Conservation (phyloP, 2,888 invertebrate genomes). For the Leptothorax acervorum region DNA sequence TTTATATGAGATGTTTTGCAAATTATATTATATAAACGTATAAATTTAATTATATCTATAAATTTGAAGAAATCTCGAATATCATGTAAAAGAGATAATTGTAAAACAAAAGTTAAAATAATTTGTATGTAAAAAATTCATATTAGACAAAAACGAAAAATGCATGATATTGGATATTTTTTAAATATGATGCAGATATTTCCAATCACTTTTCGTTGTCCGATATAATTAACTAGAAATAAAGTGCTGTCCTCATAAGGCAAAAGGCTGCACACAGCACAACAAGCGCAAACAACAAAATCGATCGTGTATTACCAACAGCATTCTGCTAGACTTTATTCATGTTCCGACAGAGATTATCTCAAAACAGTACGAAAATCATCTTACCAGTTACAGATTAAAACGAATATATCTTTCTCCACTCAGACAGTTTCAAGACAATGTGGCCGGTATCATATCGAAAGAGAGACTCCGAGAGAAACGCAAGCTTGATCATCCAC, state of each 20-base stretch:
- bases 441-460: constrained; percentile 4
- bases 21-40: neutral
- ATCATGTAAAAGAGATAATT: neutral
- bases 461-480: neutral
- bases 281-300: neutral
- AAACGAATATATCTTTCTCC: neutral
- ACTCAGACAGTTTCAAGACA: neutral
- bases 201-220: neutral
- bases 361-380: neutral
- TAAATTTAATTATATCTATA: neutral
- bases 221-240: neutral
- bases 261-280: neutral
- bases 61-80: neutral
- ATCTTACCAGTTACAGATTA: constrained; percentile 21
- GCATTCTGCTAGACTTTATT: neutral
- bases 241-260: constrained; percentile 30
- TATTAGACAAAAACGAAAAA: neutral
- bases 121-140: neutral
- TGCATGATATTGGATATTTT: neutral
- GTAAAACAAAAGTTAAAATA: constrained; percentile 1
- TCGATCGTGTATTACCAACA: constrained; percentile 27
- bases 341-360: constrained; percentile 1
- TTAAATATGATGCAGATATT: neutral
- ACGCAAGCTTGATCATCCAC: constrained; percentile 3
- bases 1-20: neutral